Base-by-base conservation (phyloP, 2,797 vertebrate species). In the Poecile montanus region DNA sequence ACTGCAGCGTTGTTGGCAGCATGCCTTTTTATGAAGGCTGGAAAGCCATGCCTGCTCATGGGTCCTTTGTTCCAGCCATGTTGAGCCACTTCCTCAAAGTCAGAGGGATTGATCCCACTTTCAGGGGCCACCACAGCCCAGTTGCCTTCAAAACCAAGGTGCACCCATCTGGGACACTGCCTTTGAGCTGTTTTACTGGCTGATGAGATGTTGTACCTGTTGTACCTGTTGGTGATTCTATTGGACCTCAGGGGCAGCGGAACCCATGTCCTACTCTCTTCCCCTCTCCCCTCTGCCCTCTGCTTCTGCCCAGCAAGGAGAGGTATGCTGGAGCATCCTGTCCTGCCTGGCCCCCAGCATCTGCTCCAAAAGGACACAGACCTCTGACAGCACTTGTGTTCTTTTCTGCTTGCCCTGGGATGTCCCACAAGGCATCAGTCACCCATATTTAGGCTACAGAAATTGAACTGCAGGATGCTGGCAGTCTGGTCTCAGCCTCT, bases 191-290 rank as follows among this genome's bases (percentile, higher is more conserved):
- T 65, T 45, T 19, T 18, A 16, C 13, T 4, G 18, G 57, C 40
- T 77, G 32, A 16, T 53, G 16, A 57, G 38, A 40, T 40, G n/a
- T 65, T 45, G 25, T 18, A 16, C 13, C 5, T 20, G n/a, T 65
- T 45, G 25, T 18, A 16, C 13, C 5, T 20, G 57, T 36, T 74
- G 32, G 21, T 53, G 16, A 57, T 83, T 68, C 60, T 44, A 20
- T 19, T 0, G 0, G 32, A 40, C 15, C 48, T 66, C 3, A 1
- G 0, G 10, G 32, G 12, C 2, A 4, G 20, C 32, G 50, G 40
- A 45, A 88, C 20, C 12, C 3, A 1, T 22, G 17, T 51, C 45
- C 26, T 4, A 0, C 27, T 63, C 29, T 36, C 3, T 34, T 73
- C 16, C 8, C 16, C 4, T 38, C 18, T 22, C 22, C 29, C 8